Evolutionary conservation across 2,888 invertebrate species (phyloP).

Genomic region (Parnassius mnemosyne): DNA sequence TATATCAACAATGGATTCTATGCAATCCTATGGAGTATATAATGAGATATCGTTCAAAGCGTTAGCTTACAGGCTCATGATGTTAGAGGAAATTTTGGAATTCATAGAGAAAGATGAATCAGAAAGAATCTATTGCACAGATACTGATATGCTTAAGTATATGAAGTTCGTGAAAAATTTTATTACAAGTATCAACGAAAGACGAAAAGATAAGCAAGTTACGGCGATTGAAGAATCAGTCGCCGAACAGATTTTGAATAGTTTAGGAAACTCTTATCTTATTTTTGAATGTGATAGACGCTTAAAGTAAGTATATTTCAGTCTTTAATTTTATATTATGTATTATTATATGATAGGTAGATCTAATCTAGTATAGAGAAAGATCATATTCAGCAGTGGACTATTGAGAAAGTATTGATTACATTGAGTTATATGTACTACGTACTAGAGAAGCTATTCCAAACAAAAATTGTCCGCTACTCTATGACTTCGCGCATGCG

Average conservation of each 20-base stretch:
- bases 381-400: too few relatives aligned
- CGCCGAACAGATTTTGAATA: slow-evolving; percentile 8
- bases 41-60: slow-evolving; percentile 1
- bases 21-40: slow-evolving; percentile 6
- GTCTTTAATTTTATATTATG: background rate
- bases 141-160: background rate
- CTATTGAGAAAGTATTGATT: too few relatives aligned
- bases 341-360: too few relatives aligned
- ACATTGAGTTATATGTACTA: too few relatives aligned
- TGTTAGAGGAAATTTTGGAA: slow-evolving; percentile 14
- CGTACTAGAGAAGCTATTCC: too few relatives aligned
- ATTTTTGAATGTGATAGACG: background rate
- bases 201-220: background rate
- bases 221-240: slow-evolving; percentile 13
- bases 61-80: slow-evolving; percentile 8
- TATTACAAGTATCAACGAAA: slow-evolving; percentile 8
- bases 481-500: too few relatives aligned
- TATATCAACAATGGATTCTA: slow-evolving; percentile 5
- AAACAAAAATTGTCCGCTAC: too few relatives aligned
- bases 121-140: background rate
- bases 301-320: slow-evolving; percentile 11
- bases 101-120: slow-evolving; percentile 9
- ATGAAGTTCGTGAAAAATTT: slow-evolving; percentile 1
- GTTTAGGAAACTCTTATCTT: slow-evolving; percentile 5
- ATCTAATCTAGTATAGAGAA: too few relatives aligned